phyloP scores from a whole-genome alignment of 2,888 invertebrate species.

The Phania funesta region DNA sequence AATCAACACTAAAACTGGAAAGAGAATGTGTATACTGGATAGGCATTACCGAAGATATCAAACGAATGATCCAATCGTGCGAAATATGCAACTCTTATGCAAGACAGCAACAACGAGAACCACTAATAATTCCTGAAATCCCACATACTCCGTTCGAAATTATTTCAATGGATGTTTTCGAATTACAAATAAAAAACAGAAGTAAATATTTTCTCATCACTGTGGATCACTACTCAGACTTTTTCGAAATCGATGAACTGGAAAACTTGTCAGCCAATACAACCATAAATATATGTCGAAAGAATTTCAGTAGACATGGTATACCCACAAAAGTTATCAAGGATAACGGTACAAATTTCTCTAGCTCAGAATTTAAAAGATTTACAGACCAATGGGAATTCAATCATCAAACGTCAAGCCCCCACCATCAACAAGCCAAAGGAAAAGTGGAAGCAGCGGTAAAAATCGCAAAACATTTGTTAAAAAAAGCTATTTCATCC shows the following conservation, averaged over 20 bases:
- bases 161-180: slow-evolving; percentile 46
- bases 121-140: slow-evolving; percentile 15
- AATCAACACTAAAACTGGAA: slow-evolving; percentile 29
- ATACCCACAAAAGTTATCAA: slow-evolving; percentile 45
- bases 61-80: slow-evolving; percentile 5
- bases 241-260: slow-evolving; percentile 54
- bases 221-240: slow-evolving; percentile 54
- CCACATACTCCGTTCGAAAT: slow-evolving; percentile 50
- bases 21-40: slow-evolving; percentile 34
- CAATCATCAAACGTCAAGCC: too few relatives aligned
- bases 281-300: slow-evolving; percentile 40
- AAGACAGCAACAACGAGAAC: slow-evolving; percentile 14
- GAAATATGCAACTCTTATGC: slow-evolving; percentile 11
- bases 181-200: slow-evolving; percentile 27
- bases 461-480: slow-evolving; percentile 8
- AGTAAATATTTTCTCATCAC: slow-evolving; percentile 44
- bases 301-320: slow-evolving; percentile 49
- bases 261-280: slow-evolving; percentile 4
- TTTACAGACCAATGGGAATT: slow-evolving; percentile 43
- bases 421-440: slow-evolving; percentile 49
- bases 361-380: slow-evolving; percentile 6
- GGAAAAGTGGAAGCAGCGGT: slow-evolving; percentile 45
- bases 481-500: neutral
- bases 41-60: slow-evolving; percentile 18
- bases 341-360: slow-evolving; percentile 28